Evolutionary conservation across 2,888 invertebrate species (phyloP), one percentile per base, ranked within the genome.

Genomic region (Chouioia cunea): DNA sequence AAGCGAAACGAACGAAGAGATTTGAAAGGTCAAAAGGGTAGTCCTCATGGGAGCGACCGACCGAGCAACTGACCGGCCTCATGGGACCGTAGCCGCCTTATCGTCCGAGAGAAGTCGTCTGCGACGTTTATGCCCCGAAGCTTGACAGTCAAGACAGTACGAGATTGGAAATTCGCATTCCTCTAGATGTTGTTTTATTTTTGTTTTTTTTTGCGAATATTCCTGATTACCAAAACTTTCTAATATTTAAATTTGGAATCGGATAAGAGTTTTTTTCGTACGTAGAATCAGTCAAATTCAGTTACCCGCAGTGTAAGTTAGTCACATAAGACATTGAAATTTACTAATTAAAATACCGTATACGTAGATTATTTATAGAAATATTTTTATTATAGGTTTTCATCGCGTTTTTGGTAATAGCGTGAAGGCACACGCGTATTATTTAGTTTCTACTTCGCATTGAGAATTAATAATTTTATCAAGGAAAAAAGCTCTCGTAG

Each of bases 401-500:
- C 6, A 27, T 52, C 20, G 18, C 18, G 20, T 52, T 52, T 22
- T 52, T 22, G 20, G 52, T n/a, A 6, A 4, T 4, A 4, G 18
- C 4, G 60, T 14, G 4, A 20, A 22, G 22, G 48, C 20, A 69
- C 57, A 20, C 47, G 23, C 58, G 23, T 36, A 46, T 54, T 48
- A 65, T 22, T 65, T 70, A 65, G 54, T 59, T 59, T 65, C 58
- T 50, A 22, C 15, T 12, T 15, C 53, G 2, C 4, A 43, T n/a
- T 10, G 36, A 59, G 63, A 58, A 71, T 71, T 71, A 71, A 66
- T 65, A 71, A 71, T 53, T 71, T 57, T 62, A 66, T 57, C 57
- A 14, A 22, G 18, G 50, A 48, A 66, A 63, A 63, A 71, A 66
- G 71, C 66, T n/a, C 52, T 71, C 46, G 46, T 10, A n/a, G 46